Conservation (phyloP, 1,140 invertebrate species). For the Phenacoccus solenopsis region DNA sequence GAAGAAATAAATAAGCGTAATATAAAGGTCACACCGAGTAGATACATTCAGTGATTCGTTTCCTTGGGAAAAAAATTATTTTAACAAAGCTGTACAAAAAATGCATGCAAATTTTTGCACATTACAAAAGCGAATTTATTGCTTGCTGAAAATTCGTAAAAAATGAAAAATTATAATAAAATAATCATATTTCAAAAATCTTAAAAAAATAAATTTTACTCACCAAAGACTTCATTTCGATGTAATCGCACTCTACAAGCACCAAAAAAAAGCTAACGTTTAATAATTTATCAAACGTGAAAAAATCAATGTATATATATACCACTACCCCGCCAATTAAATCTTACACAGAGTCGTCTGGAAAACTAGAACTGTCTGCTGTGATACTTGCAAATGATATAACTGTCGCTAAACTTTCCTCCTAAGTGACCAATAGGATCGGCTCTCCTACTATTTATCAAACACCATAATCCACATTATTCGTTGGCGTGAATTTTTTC, state of each 20-base stretch:
- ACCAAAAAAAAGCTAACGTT: no score
- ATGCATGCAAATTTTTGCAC: no score
- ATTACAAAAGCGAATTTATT: no score
- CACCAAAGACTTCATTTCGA: neutral
- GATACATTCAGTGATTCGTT: no score
- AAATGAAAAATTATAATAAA: no score
- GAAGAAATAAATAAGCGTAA: no score
- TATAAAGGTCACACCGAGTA: no score
- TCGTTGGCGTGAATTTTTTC: neutral
- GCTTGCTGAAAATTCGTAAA: no score
- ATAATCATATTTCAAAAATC: no score
- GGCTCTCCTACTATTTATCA: constrained; percentile 2
- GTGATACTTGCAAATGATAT: constrained; percentile 4
- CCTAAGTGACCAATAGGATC: constrained; percentile 5
- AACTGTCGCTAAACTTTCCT: constrained; percentile 10
- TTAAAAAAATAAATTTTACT: neutral
- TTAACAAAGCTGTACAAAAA: no score
- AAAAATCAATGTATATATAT: neutral
- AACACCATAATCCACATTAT: neutral
- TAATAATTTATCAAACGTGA: neutral
- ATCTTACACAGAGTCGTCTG: neutral
- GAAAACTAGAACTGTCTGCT: constrained; percentile 11
- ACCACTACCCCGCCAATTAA: constrained; percentile 6
- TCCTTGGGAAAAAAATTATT: no score
- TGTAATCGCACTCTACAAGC: no score